A percentile compares a stretch with the other conserved stretches of the same genome.
These are phyloP conservation scores for Zaprionus camerounensis DNA, from an alignment of 1,140 invertebrate genomes.

Conservation along the genomic window DNA sequence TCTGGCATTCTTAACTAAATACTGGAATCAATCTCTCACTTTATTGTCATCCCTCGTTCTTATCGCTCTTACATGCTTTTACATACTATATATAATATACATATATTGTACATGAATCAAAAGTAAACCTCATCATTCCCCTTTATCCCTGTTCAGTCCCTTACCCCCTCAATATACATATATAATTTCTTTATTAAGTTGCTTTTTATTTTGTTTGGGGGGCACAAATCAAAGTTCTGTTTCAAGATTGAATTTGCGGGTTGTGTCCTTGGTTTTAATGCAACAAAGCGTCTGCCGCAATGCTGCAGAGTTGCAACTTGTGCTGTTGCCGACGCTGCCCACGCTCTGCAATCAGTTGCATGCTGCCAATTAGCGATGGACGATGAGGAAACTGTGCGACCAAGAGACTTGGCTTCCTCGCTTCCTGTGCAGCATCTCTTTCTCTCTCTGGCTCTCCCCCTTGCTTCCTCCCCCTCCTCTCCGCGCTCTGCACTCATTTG, in stretches of 20 bases:
- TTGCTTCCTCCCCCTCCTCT: neutral
- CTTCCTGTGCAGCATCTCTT: neutral
- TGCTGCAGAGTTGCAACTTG: neutral
- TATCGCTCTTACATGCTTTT: no score
- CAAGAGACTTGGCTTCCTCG: constrained; percentile 12
- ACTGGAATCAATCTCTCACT: no score
- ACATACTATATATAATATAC: no score
- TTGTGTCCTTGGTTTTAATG: constrained; percentile 14
- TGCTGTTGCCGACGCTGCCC: neutral
- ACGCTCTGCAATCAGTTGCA: constrained; percentile 28
- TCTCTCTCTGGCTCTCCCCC: neutral
- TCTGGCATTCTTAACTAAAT: no score
- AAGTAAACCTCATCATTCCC: no score
- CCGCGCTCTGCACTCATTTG: constrained; percentile 54
- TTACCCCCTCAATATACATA: no score
- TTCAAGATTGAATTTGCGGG: neutral
- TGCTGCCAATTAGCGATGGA: constrained; percentile 69
- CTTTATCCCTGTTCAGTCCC: no score
- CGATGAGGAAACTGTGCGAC: constrained; percentile 61
- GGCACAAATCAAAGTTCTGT: neutral
- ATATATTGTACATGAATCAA: no score
- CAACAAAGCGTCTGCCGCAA: neutral
- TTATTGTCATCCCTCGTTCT: no score
- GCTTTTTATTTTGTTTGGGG: no score
- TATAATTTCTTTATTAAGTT: neutral